phyloP scores from a whole-genome alignment of 2,797 vertebrate genomes.

The Hemibagrus guttatus region DNA sequence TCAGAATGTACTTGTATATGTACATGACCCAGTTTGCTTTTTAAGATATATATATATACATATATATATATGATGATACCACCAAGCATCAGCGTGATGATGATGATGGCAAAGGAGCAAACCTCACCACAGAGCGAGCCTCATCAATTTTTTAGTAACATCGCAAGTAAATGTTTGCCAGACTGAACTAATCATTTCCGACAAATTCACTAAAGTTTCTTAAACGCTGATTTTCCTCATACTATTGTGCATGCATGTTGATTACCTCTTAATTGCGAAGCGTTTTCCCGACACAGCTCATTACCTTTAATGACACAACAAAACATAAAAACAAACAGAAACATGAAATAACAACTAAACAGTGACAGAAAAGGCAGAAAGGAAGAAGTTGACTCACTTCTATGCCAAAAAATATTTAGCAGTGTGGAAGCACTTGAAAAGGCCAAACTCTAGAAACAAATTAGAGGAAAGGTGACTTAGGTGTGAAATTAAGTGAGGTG shows the following conservation, averaged over 20 bases:
- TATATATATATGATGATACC: not conserved
- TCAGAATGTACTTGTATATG: not conserved
- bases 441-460: conserved; percentile 1
- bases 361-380: not conserved
- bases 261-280: not conserved
- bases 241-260: not conserved
- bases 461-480: not conserved
- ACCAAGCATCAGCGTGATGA: not conserved
- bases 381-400: not conserved
- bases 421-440: not conserved
- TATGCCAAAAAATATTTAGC: not conserved
- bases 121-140: not conserved
- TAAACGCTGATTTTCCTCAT: not conserved
- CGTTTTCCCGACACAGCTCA: not conserved
- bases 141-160: not conserved
- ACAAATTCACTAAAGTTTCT: not conserved
- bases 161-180: not conserved
- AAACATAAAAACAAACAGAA: not conserved
- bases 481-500: conserved; percentile 6
- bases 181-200: not conserved
- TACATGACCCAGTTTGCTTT: conserved; percentile 22
- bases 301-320: not conserved
- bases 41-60: not conserved
- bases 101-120: not conserved
- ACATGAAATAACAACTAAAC: not conserved